Conservation (phyloP, 2,888 invertebrate genomes). For the Schrankia costaestrigalis region DNA sequence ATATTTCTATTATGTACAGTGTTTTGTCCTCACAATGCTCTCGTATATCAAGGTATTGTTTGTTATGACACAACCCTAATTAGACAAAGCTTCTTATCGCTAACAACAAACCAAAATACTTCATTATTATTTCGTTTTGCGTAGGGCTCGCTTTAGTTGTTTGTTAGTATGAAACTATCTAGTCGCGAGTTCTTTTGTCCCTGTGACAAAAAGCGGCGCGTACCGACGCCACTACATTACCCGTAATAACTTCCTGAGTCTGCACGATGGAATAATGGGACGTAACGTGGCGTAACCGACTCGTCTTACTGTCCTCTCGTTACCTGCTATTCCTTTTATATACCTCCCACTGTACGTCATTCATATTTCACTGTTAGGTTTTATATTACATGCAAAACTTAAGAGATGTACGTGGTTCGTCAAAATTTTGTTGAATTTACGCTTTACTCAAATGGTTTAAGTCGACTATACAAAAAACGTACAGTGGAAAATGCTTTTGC, state of each 20-base stretch:
- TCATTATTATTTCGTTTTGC: conserved; percentile 32
- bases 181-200: conserved; percentile 51
- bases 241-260: conserved; percentile 60
- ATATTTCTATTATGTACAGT: conserved; percentile 13
- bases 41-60: conserved; percentile 21
- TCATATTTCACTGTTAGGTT: too few species aligned
- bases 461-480: too few species aligned
- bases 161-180: conserved; percentile 51
- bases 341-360: conserved; percentile 16
- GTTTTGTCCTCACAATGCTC: conserved; percentile 20
- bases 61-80: conserved; percentile 27
- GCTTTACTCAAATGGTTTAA: too few species aligned
- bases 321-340: conserved; percentile 43
- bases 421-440: too few species aligned
- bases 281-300: conserved; percentile 42
- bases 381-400: too few species aligned
- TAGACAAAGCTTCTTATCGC: conserved; percentile 22
- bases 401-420: too few species aligned
- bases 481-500: too few species aligned
- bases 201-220: conserved; percentile 52
- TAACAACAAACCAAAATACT: conserved; percentile 30
- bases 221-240: conserved; percentile 59
- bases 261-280: conserved; percentile 54
- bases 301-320: conserved; percentile 40
- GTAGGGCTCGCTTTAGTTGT: conserved; percentile 34